A percentile compares a stretch with the other conserved stretches of the same genome.
Conservation (phyloP, 2,888 invertebrate species). For the Amiota mariae region DNA sequence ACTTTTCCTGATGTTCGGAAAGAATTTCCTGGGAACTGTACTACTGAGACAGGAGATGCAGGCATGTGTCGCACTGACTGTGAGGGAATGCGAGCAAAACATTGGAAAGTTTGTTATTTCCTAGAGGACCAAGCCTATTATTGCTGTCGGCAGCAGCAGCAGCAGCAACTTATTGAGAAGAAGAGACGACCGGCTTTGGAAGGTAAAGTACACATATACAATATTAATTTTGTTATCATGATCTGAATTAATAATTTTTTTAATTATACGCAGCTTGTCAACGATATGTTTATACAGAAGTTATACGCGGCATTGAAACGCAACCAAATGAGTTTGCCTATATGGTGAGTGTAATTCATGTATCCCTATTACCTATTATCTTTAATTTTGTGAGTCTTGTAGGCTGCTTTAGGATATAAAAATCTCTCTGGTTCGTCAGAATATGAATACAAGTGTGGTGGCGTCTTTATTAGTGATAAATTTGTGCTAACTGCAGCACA, state of each 20-base stretch:
- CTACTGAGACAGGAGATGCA: background rate
- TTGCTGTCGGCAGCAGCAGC: conserved; percentile 8
- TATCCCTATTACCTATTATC: background rate
- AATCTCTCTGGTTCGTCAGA: conserved; percentile 38
- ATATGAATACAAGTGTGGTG: conserved; percentile 62
- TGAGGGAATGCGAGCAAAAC: background rate
- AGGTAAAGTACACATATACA: background rate
- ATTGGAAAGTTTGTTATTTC: conserved; percentile 41
- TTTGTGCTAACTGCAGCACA: conserved; percentile 67
- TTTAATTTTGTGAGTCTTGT: background rate
- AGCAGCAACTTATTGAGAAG: background rate
- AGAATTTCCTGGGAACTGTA: background rate
- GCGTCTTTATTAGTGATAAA: conserved; percentile 53
- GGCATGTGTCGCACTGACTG: conserved; percentile 1
- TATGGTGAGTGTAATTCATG: conserved; percentile 38
- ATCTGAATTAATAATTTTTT: too few relatives aligned
- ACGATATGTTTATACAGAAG: background rate
- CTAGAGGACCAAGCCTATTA: conserved; percentile 27
- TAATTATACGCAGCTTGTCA: background rate
- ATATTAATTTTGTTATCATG: background rate
- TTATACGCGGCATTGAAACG: conserved; percentile 38
- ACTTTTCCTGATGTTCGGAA: background rate
- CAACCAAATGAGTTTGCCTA: conserved; percentile 45
- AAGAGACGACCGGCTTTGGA: background rate
- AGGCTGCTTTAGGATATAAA: conserved; percentile 63